Evolutionary conservation across 1,140 invertebrate genomes (phyloP), one percentile per base, ranked within the genome.

Genomic region (Cepaea nemoralis): DNA sequence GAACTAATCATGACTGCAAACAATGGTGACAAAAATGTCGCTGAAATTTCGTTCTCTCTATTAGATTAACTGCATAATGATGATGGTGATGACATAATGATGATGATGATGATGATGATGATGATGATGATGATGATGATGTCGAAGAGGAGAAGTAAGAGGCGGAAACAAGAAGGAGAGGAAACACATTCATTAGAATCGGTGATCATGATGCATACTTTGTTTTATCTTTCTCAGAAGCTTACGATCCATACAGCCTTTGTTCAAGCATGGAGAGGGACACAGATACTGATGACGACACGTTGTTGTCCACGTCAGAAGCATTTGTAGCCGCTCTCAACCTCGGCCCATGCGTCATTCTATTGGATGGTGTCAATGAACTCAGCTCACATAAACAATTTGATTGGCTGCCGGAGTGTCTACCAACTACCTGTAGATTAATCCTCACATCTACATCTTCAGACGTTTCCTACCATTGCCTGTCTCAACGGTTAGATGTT

Each of bases 281-380:
- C 6, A 42, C 81, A 0, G 82, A 83, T 80, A 48, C 79, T 0
- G 83, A 84, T 80, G 35, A 35, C 6, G 12, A 80, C 1, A 85
- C 67, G 33, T 88, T 88, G 71, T 82, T 81, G 80, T 85, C 85
- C 63, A 73, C 89, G 22, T 87, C 85, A 82, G 85, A 90, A 55
- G 84, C 89, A 45, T 91, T 91, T 77, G 73, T 85, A 33, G 88
- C 90, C 0, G 83, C 88, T 19, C 40, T 88, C 0, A 81, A 83
- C 8, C 84, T 89, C 6, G 87, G 88, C n/a, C 90, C 89, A 12
- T 89, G 86, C 85, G 86, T 91, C 12, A 76, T 91, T 42, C 75
- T 91, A 0, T 35, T 91, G 27, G 90, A 91, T 84, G 90, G 90
- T 10, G 59, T 90, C 0, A 88, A 91, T 86, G 87, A 90, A 70